phyloP scores from a whole-genome alignment of 2,113 vertebrate genomes.

The Indri indri region DNA sequence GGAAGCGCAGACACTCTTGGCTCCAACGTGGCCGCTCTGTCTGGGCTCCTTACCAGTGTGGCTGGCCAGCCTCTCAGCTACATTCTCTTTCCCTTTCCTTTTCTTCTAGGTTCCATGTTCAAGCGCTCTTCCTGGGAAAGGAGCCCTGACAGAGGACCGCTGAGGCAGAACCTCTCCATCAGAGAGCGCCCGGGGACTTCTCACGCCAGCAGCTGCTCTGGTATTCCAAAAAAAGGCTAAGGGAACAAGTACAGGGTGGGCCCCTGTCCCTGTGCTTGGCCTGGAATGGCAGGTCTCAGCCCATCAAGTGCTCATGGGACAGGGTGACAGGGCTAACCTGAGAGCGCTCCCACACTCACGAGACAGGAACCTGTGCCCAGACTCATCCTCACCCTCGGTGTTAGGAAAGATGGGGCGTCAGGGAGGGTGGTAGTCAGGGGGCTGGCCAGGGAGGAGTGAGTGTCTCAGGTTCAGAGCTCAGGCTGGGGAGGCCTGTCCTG shows the following conservation, averaged over 20 bases:
- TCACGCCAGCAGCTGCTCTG: too few relatives aligned
- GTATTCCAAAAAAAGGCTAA: background rate
- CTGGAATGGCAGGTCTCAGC: background rate
- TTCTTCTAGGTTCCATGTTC: background rate
- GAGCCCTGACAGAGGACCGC: background rate
- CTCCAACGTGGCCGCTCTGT: too few relatives aligned
- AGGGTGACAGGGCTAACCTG: fast-evolving
- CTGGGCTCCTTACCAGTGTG: fast-evolving
- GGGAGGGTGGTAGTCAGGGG: fast-evolving
- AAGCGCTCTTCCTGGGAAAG: background rate
- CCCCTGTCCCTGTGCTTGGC: too few relatives aligned
- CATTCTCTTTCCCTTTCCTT: background rate
- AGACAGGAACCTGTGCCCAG: background rate
- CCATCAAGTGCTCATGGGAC: fast-evolving
- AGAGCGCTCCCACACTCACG: fast-evolving
- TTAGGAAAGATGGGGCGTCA: background rate
- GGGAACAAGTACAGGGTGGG: fast-evolving
- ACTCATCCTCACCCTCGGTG: fast-evolving
- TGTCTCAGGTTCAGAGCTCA: background rate
- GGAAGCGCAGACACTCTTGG: background rate
- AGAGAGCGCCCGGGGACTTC: background rate
- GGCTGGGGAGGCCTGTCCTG: background rate
- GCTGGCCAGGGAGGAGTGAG: too few relatives aligned
- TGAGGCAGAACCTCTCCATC: background rate
- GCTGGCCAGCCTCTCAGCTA: background rate